A percentile compares a stretch with the other conserved stretches of the same genome.
Conservation (phyloP, 2,888 invertebrate genomes). For the Suillia variegata region DNA sequence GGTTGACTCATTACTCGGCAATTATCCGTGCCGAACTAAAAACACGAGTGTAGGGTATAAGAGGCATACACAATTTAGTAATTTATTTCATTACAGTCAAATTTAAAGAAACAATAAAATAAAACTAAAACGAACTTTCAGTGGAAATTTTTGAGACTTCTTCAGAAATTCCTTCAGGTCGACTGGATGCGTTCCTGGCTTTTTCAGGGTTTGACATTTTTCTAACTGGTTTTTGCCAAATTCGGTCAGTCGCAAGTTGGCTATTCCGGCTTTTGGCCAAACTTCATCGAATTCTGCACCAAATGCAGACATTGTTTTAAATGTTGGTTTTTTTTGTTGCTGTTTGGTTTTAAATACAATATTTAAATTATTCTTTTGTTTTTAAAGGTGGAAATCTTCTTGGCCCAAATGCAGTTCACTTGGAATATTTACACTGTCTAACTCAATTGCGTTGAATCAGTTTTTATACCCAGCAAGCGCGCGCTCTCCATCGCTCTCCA, state of each 20-base stretch:
- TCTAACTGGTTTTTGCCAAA: conserved; percentile 41
- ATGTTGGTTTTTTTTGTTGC: background rate
- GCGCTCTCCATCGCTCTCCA: too few species aligned
- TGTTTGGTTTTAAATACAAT: too few species aligned
- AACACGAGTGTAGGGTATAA: too few species aligned
- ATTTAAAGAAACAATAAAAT: conserved; percentile 22
- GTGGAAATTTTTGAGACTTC: conserved; percentile 46
- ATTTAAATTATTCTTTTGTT: too few species aligned
- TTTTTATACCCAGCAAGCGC: too few species aligned
- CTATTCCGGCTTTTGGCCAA: conserved; percentile 36
- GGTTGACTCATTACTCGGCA: conserved; percentile 52
- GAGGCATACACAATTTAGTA: background rate
- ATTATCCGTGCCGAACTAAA: conserved; percentile 56
- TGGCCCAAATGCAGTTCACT: too few species aligned
- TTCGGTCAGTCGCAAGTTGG: conserved; percentile 28
- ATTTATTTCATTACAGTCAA: conserved; percentile 10
- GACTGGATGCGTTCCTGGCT: conserved; percentile 30
- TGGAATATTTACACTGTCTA: too few species aligned
- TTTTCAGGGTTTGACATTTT: conserved; percentile 36
- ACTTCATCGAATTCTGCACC: conserved; percentile 45
- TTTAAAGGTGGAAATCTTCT: too few species aligned
- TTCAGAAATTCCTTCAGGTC: conserved; percentile 37
- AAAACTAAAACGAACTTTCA: conserved; percentile 36
- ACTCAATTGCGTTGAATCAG: too few species aligned
- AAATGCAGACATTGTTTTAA: conserved; percentile 28